Evolutionary conservation across 2,113 vertebrate species (phyloP).

Genomic region (western clawed frog (Xenopus tropicalis)): UCB_Xtro_10.0 CM004449.2:115470001-115470500

Average conservation of each 20-base stretch:
- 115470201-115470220: conserved; percentile 23
- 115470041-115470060: background rate
- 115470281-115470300: conserved; percentile 36
- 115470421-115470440: no score
- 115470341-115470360: no score
- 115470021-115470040: no score
- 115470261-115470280: conserved; percentile 23
- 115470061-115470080: background rate
- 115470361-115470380: no score
- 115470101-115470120: background rate
- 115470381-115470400: no score
- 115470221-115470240: conserved; percentile 38
- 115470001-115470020: no score
- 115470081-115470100: conserved; percentile 19
- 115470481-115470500: no score
- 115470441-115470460: no score
- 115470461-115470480: no score
- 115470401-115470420: no score
- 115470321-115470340: background rate
- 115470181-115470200: conserved; percentile 7
- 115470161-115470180: conserved; percentile 21
- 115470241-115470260: conserved; percentile 35
- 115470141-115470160: conserved; percentile 16
- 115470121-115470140: conserved; percentile 5
- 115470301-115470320: conserved; percentile 13